Conservation (phyloP, 2,113 vertebrate genomes). For the chimpanzee (Pan troglodytes) region NHGRI_mPanTro3-v2.1_pri NC_072402.2:8316001-8316500, state of each 20-base stretch:
- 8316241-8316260: not conserved
- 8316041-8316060: not conserved
- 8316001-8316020: too few species aligned
- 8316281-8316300: not conserved
- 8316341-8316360: not conserved
- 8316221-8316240: not conserved
- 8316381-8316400: not conserved
- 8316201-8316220: not conserved
- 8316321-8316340: not conserved
- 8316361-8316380: not conserved
- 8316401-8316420: not conserved
- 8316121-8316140: not conserved
- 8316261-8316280: not conserved
- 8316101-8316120: not conserved
- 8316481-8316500: not conserved
- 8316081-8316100: not conserved
- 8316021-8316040: not conserved
- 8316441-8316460: too few species aligned
- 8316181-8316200: not conserved
- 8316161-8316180: not conserved
- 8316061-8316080: not conserved
- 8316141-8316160: conserved; percentile 5
- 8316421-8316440: not conserved
- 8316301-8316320: not conserved
- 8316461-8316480: not conserved